Percentiles rank a stretch among this genome's conserved stretches.
phyloP scores from a whole-genome alignment of 2,888 invertebrate species.

The Metellina segmentata region DNA sequence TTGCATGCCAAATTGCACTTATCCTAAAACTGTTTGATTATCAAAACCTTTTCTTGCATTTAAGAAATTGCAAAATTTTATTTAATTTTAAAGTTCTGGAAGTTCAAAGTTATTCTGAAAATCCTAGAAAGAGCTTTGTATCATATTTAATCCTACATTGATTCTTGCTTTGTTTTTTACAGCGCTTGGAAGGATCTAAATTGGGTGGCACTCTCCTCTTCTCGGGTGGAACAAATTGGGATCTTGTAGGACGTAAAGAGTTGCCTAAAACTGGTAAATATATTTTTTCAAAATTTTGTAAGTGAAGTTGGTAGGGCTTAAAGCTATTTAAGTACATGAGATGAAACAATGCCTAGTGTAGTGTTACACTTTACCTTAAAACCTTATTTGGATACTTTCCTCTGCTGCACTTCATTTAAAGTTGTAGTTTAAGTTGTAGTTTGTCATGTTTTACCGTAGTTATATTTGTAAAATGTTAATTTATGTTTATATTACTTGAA shows the following conservation, averaged over 20 bases:
- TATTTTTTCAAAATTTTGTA: background rate
- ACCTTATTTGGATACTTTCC: too few species aligned
- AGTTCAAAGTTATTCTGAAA: background rate
- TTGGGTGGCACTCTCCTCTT: constrained; percentile 87
- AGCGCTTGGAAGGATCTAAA: constrained; percentile 53
- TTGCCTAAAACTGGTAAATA: constrained; percentile 85
- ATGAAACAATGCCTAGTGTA: background rate
- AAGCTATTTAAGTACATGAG: background rate
- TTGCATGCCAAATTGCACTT: background rate
- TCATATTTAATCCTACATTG: background rate
- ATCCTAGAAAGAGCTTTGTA: background rate
- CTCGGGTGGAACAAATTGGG: constrained; percentile 95
- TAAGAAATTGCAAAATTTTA: background rate
- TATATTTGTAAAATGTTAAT: too few species aligned
- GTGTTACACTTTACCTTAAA: background rate
- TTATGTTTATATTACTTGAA: too few species aligned
- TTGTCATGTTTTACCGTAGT: too few species aligned
- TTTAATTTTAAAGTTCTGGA: background rate
- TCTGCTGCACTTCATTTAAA: too few species aligned
- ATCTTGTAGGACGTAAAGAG: constrained; percentile 90
- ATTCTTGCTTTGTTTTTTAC: background rate
- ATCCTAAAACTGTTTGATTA: background rate
- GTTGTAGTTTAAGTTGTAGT: too few species aligned
- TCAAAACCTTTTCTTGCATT: background rate
- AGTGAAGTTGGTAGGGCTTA: too few species aligned